Evolutionary conservation across 1,140 invertebrate genomes (phyloP), one percentile per base, ranked within the genome.

Genomic region (Manduca sexta): DNA sequence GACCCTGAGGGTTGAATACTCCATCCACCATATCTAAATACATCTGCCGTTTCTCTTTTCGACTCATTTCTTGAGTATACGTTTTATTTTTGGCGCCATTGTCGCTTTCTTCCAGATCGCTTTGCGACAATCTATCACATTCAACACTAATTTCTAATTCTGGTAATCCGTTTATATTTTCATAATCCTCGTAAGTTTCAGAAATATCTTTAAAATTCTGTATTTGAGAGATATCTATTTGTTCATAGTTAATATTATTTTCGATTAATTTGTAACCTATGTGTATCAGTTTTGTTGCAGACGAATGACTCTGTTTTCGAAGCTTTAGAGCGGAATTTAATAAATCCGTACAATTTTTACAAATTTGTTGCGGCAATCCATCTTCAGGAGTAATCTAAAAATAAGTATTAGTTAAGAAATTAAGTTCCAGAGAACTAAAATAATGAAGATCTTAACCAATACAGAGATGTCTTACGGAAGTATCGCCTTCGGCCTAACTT

Each of bases 311-410:
- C 21, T 26, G 21, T 5, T 53, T 62, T 30, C 66, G 48, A 5
- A 65, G 49, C 17, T 49, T 7, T 15, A 60, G 35, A 6, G 40
- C 37, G 2, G 18, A 17, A 31, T 56, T 52, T 0, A 69, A 37
- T 3, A 31, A 38, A 16, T 56, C 38, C 7, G 40, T 29, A n/a
- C 66, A 69, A 6, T 53, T 21, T 1, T 13, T 15, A 17, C 66
- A 69, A 35, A 69, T 59, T 11, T 50, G 46, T 51, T 69, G 66
- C 13, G 66, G 62, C 2, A 65, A 30, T 10, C 54, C 56, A 40
- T 69, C 66, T 13, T 69, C 39, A n/a, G 40, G 15, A 46, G 48
- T 10, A 3, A 69, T 51, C 61, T 69, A 29, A 16, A 44, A 59
- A 13, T 21, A 48, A 40, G 35, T 7, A 34, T 29, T 37, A 21